Base-by-base conservation (phyloP, 2,888 invertebrate genomes). In the Thecophora atra region DNA sequence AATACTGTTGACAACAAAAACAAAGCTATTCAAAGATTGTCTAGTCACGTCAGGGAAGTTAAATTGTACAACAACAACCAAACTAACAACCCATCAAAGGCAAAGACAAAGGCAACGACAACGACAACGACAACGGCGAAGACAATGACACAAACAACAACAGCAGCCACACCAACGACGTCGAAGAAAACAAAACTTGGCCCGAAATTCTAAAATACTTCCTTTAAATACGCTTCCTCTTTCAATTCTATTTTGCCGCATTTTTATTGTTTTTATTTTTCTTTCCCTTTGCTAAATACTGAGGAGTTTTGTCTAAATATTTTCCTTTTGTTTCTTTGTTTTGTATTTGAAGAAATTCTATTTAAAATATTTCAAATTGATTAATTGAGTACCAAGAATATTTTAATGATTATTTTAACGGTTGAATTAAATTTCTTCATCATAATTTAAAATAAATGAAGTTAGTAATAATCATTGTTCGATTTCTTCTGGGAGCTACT, bases 61-160 rank as follows among this genome's bases (percentile, higher is more conserved):
- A n/a, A 47, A 4, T 8, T 47, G 26, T n/a, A 47, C 42, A 21
- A 68, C 58, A 26, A 56, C 56, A 56, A 58, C 56, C 44, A 64
- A 7, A 44, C 30, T 15, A 62, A 6, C 15, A 56, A 54, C 37
- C 37, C 37, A 47, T 47, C 17, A n/a, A 1, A 15, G n/a, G 17
- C 47, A 47, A 47, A 67, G 47, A 65, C 51, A 26, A 65, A 1
- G 13, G 52, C 42, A 62, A n/a, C 42, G 17, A 37, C 15, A 58
- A 58, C 15, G 8, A 0, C 28, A 13, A 28, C 21, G 24, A 17
- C 15, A 60, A 30, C 8, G 8, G 15, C 28, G 17, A 60, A 26
- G 28, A 58, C 2, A 11, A 28, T 17, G 28, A 60, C 17, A 11
- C n/a, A 2, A 52, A 17, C 52, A 52, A 17, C 11, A 52, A 52